A percentile compares a stretch with the other conserved stretches of the same genome.
These are phyloP conservation scores for Melanotaenia pygmaea DNA, from an alignment of 2,797 vertebrate genomes.

Conservation along the genomic window DNA sequence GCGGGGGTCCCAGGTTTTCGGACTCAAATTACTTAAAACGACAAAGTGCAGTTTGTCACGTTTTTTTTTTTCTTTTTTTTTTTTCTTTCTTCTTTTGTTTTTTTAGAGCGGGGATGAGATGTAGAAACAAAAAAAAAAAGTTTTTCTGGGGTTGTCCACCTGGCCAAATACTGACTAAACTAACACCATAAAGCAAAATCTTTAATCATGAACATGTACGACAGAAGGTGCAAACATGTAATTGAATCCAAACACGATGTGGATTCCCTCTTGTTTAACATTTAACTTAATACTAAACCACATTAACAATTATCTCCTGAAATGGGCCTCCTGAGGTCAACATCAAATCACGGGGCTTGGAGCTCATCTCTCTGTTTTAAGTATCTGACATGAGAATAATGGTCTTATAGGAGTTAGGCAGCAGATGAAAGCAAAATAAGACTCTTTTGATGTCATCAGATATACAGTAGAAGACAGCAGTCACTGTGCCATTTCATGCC, in stretches of 20 bases:
- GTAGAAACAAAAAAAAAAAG: background rate
- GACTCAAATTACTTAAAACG: background rate
- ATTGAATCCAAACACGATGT: background rate
- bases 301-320: constrained; percentile 14
- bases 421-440: constrained; percentile 83
- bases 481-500: constrained; percentile 65
- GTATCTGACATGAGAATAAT: constrained; percentile 62
- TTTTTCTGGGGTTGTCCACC: no score
- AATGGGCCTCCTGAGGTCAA: constrained; percentile 14
- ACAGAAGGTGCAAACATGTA: background rate
- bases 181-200: no score
- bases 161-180: no score
- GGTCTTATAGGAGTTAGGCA: constrained; percentile 85
- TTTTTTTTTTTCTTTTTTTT: constrained; percentile 6
- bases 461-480: constrained; percentile 71
- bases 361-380: constrained; percentile 34
- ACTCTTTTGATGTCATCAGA: constrained; percentile 83
- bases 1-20: background rate
- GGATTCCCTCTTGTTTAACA: background rate
- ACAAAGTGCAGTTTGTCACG: constrained; percentile 15
- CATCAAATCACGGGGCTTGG: constrained; percentile 20
- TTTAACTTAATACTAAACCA: constrained; percentile 6
- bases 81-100: no score
- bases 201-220: background rate
- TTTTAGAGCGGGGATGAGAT: background rate